Percentiles rank a stretch among this genome's conserved stretches.
These are phyloP conservation scores for Linurgus olivaceus DNA, from an alignment of 2,797 vertebrate genomes.

Conservation along the genomic window DNA sequence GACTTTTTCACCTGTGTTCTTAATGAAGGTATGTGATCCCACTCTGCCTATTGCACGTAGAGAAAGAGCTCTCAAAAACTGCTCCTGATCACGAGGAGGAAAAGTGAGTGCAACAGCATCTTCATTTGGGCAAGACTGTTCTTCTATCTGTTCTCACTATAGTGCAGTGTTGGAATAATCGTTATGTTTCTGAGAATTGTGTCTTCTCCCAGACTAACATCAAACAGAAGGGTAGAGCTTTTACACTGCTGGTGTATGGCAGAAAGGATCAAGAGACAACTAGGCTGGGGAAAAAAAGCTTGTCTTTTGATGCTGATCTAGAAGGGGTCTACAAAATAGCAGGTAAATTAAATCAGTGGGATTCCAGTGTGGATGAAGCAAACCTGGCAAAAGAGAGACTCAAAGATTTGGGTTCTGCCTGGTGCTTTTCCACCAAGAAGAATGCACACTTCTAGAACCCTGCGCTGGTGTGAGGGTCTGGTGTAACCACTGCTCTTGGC, in stretches of 20 bases:
- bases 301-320: neutral
- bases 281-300: neutral
- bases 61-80: neutral
- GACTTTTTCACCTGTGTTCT: neutral
- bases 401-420: neutral
- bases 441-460: neutral
- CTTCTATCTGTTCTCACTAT: neutral
- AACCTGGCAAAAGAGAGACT: neutral
- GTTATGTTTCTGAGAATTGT: neutral
- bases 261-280: neutral
- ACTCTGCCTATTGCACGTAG: neutral
- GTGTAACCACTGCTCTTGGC: no score
- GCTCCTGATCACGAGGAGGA: neutral
- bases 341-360: neutral
- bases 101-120: neutral
- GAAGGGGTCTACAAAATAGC: neutral
- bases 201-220: neutral
- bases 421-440: neutral
- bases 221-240: neutral
- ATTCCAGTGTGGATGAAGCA: neutral
- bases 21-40: neutral
- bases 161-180: neutral
- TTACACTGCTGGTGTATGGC: neutral
- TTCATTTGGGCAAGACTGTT: fast-evolving
- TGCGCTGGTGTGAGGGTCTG: neutral